Conservation (phyloP, 2,888 invertebrate genomes). For the Apamea crenata region DNA sequence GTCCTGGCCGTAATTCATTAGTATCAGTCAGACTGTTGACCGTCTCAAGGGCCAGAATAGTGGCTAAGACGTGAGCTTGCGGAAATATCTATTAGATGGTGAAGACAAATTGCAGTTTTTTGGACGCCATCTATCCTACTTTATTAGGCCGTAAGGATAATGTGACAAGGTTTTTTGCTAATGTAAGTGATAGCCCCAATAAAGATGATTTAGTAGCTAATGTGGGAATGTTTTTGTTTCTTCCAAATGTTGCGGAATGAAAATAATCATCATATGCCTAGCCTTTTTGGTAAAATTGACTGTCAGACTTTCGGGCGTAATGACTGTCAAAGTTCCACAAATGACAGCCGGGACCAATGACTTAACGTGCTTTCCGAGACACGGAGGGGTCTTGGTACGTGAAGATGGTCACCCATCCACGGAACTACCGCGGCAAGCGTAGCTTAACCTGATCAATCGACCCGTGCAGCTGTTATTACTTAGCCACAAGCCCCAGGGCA, state of each 20-base stretch:
- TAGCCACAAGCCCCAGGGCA: too few relatives aligned
- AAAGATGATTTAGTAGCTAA: slow-evolving; percentile 46
- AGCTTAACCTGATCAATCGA: too few relatives aligned
- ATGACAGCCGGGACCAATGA: too few relatives aligned
- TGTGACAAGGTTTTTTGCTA: slow-evolving; percentile 55
- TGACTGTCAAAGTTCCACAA: too few relatives aligned
- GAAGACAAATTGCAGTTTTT: slow-evolving; percentile 61
- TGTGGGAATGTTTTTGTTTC: slow-evolving; percentile 46
- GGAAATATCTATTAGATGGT: slow-evolving; percentile 50
- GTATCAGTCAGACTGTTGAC: slow-evolving; percentile 64
- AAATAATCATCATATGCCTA: too few relatives aligned
- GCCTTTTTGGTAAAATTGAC: too few relatives aligned
- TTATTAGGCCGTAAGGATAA: slow-evolving; percentile 50
- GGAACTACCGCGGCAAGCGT: too few relatives aligned
- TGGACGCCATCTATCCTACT: slow-evolving; percentile 37
- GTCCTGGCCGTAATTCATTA: slow-evolving; percentile 68
- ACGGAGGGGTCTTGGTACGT: too few relatives aligned
- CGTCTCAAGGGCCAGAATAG: slow-evolving; percentile 59
- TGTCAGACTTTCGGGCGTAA: too few relatives aligned
- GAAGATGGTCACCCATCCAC: too few relatives aligned
- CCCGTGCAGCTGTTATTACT: too few relatives aligned
- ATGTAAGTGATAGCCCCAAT: slow-evolving; percentile 34
- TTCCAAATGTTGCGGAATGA: neutral
- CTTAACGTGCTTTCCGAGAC: too few relatives aligned
- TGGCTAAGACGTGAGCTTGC: slow-evolving; percentile 43